phyloP scores from a whole-genome alignment of 2,888 invertebrate genomes.

The Melanargia galathea region DNA sequence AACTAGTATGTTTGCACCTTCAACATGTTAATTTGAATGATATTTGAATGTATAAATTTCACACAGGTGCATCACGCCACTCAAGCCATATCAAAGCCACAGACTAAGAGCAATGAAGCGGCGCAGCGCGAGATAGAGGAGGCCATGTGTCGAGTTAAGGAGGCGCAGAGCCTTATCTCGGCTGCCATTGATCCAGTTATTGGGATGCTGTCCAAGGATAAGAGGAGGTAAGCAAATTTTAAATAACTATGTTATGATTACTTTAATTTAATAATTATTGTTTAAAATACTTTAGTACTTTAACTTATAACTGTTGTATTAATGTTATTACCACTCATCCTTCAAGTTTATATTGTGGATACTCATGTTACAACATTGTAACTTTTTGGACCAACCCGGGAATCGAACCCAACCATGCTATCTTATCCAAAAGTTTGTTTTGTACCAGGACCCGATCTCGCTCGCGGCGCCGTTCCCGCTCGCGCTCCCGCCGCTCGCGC shows the following conservation, averaged over 20 bases:
- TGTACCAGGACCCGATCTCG: conserved; percentile 77
- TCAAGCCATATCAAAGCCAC: conserved; percentile 95
- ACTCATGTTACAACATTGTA: too few species aligned
- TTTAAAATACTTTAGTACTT: too few species aligned
- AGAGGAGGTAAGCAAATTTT: conserved; percentile 80
- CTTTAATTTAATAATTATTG: neutral
- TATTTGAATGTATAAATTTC: conserved; percentile 13
- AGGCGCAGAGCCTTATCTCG: conserved; percentile 96
- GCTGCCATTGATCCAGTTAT: conserved; percentile 96
- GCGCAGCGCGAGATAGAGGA: conserved; percentile 98
- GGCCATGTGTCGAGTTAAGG: conserved; percentile 97
- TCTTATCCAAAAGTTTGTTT: neutral
- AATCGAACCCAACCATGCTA: too few species aligned
- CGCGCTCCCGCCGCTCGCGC: conserved; percentile 81
- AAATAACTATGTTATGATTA: neutral
- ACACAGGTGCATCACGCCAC: conserved; percentile 92
- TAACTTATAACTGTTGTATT: too few species aligned
- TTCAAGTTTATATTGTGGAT: too few species aligned
- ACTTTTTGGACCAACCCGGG: too few species aligned
- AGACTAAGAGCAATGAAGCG: conserved; percentile 97
- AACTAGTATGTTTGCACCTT: neutral
- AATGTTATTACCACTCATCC: too few species aligned
- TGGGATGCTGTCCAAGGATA: conserved; percentile 92
- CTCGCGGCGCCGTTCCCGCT: conserved; percentile 83
- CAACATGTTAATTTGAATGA: neutral